These are phyloP conservation scores for Acropternis orthonyx DNA, from an alignment of 2,797 vertebrate genomes.

Conservation along the genomic window DNA sequence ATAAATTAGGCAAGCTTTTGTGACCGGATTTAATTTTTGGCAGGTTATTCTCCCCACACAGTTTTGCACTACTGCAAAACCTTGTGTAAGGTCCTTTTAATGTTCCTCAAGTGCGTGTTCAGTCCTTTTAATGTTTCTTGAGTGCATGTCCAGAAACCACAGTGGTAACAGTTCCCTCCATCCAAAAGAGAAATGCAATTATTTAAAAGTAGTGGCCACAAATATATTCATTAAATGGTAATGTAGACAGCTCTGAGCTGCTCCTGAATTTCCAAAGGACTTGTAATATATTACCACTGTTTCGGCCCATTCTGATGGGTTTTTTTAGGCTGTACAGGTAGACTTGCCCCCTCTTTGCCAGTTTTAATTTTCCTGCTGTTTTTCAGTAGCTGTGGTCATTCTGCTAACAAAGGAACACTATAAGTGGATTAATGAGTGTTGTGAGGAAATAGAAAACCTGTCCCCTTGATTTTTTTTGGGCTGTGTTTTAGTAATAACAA, in stretches of 20 bases:
- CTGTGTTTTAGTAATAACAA: neutral
- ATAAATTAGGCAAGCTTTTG: neutral
- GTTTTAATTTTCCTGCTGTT: conserved; percentile 8
- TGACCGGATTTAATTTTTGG: neutral
- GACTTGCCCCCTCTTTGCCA: neutral
- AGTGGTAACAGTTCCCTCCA: neutral
- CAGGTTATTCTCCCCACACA: neutral
- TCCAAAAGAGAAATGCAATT: neutral
- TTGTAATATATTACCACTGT: neutral
- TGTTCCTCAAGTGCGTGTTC: rapidly evolving
- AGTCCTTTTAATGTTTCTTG: neutral
- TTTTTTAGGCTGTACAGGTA: neutral
- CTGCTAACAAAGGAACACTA: neutral
- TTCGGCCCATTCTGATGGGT: neutral
- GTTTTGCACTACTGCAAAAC: neutral
- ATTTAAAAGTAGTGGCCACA: neutral
- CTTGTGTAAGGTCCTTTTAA: neutral
- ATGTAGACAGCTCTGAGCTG: neutral
- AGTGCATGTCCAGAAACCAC: rapidly evolving
- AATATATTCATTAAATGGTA: neutral
- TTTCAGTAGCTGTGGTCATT: neutral
- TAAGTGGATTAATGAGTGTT: neutral
- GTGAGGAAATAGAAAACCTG: neutral
- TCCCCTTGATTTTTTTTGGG: neutral
- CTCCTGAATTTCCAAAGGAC: neutral